A percentile compares a stretch with the other conserved stretches of the same genome.
phyloP scores from a whole-genome alignment of 1,140 invertebrate species.

The Caligus rogercresseyi region DNA sequence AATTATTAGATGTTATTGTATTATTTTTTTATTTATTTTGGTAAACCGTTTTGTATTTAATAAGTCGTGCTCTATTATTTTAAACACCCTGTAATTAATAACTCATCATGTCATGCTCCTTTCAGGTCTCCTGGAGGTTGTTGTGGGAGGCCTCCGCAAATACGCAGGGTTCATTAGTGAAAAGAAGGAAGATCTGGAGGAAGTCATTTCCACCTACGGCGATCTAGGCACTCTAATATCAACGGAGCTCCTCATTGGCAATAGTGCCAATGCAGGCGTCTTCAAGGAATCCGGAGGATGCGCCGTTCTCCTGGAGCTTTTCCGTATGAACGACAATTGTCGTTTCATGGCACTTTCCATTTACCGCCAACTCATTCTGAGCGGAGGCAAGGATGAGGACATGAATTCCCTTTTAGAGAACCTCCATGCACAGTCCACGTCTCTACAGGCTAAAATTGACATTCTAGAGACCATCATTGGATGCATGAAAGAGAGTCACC shows the following conservation, averaged over 20 bases:
- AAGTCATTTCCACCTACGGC: background rate
- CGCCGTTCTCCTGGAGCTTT: background rate
- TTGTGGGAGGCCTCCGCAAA: background rate
- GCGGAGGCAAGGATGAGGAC: slow-evolving; percentile 79
- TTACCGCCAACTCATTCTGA: slow-evolving; percentile 63
- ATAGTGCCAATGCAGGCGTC: slow-evolving; percentile 70
- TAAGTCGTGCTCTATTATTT: too few relatives aligned
- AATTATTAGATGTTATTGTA: too few relatives aligned
- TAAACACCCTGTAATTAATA: background rate
- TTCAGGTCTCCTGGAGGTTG: background rate
- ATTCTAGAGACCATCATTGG: background rate
- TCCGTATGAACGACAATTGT: background rate
- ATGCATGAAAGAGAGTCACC: slow-evolving; percentile 80
- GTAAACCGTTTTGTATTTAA: too few relatives aligned
- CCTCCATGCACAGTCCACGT: slow-evolving; percentile 47
- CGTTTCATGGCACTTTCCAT: background rate
- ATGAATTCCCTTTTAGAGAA: slow-evolving; percentile 76
- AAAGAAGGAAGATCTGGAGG: background rate
- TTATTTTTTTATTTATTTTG: too few relatives aligned
- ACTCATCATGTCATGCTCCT: background rate
- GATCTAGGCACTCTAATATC: background rate
- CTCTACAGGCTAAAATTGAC: background rate
- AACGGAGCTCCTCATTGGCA: slow-evolving; percentile 45
- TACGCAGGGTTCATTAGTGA: background rate
- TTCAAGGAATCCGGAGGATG: slow-evolving; percentile 61